phyloP scores from a whole-genome alignment of 1,140 invertebrate species.

The Saccostrea cuccullata region DNA sequence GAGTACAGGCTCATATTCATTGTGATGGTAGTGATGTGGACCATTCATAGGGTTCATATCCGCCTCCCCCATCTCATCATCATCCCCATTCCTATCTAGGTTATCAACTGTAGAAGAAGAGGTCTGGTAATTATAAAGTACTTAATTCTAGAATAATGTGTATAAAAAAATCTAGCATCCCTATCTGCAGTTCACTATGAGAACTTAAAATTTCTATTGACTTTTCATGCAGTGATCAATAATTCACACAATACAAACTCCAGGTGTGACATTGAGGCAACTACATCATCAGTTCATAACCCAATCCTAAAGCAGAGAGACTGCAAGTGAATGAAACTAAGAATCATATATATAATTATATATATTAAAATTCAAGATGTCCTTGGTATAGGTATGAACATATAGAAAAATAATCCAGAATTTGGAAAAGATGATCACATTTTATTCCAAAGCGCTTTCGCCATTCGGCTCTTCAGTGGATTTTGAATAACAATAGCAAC shows the following conservation, averaged over 20 bases:
- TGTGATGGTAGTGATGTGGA: constrained; percentile 56
- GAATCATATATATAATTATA: too few relatives aligned
- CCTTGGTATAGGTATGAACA: too few relatives aligned
- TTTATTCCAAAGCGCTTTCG: too few relatives aligned
- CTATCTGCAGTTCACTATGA: neutral
- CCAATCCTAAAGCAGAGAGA: too few relatives aligned
- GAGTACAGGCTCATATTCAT: constrained; percentile 60
- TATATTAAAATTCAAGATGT: too few relatives aligned
- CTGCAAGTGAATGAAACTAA: too few relatives aligned
- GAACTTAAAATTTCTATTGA: neutral
- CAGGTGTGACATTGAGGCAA: neutral
- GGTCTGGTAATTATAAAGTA: too few relatives aligned
- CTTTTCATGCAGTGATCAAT: neutral
- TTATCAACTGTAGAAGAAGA: neutral
- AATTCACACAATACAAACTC: neutral
- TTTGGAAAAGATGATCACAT: too few relatives aligned
- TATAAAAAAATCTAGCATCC: neutral
- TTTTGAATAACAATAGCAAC: too few relatives aligned
- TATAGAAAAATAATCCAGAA: too few relatives aligned
- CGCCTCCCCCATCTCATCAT: neutral
- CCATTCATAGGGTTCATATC: constrained; percentile 21
- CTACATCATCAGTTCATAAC: neutral
- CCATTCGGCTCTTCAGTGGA: too few relatives aligned
- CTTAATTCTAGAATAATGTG: neutral
- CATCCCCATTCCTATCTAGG: neutral